Evolutionary conservation across 2,113 vertebrate genomes (phyloP).

Genomic region (Pionites leucogaster): DNA sequence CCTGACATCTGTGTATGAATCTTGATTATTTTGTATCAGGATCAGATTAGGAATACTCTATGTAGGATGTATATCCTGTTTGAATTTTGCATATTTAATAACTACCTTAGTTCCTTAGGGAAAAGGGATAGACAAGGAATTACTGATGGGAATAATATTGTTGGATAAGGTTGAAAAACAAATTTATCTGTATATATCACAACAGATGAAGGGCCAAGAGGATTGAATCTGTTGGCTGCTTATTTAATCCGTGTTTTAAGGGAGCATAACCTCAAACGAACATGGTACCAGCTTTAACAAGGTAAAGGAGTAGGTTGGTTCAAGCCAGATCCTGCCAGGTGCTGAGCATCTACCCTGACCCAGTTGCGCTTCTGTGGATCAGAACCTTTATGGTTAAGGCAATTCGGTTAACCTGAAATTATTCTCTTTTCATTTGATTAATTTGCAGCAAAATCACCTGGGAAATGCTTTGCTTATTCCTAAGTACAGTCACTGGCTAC

Average conservation of each 20-base stretch:
- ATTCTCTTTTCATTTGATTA: neutral
- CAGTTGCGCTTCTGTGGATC: neutral
- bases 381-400: neutral
- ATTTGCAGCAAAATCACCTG: neutral
- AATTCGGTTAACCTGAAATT: neutral
- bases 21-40: neutral
- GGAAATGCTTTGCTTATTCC: conserved; percentile 4
- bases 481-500: neutral
- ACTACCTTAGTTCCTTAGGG: neutral
- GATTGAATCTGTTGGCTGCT: neutral
- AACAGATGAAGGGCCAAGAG: neutral
- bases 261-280: neutral
- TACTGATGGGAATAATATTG: neutral
- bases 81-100: neutral
- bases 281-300: neutral
- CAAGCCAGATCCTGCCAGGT: neutral
- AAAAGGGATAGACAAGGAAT: neutral
- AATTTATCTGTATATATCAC: neutral
- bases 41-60: neutral
- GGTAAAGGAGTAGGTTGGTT: neutral
- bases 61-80: neutral
- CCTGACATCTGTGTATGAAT: neutral
- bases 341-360: neutral
- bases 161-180: neutral
- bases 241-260: neutral